Percentiles rank a stretch among this genome's conserved stretches.
phyloP scores from a whole-genome alignment of 30 jellyfish, hydroid and myxozoan species.

The Calvadosia cruxmelitensis region DNA sequence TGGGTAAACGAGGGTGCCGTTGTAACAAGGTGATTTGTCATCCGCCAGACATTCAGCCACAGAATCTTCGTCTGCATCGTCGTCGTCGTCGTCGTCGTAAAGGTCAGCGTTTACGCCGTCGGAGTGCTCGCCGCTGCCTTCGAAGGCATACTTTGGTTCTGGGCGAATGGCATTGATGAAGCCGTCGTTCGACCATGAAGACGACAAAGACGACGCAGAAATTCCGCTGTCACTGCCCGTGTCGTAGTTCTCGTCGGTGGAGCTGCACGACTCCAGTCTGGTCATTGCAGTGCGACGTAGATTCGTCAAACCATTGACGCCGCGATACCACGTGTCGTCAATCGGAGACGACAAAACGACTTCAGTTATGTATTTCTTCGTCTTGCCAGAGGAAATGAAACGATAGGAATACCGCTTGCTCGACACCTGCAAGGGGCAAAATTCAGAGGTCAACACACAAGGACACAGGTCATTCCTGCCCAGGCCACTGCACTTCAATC shows the following conservation, averaged over 20 bases:
- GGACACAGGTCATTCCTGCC: no score
- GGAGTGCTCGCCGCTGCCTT: no score
- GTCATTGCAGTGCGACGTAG: neutral
- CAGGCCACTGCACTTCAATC: no score
- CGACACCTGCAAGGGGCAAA: conserved; percentile 52
- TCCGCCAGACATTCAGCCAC: neutral
- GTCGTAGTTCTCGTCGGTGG: neutral
- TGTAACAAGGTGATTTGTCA: no score
- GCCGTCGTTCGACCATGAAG: neutral
- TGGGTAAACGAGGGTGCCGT: no score
- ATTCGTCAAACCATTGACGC: neutral
- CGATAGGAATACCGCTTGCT: conserved; percentile 50
- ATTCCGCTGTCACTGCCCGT: neutral
- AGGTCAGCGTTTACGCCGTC: neutral
- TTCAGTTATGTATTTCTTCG: conserved; percentile 28
- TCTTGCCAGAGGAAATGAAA: conserved; percentile 39
- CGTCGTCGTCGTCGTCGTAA: neutral
- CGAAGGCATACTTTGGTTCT: neutral
- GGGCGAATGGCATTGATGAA: neutral
- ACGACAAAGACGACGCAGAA: neutral
- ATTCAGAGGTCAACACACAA: no score
- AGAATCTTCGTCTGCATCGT: neutral
- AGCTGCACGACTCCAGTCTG: neutral
- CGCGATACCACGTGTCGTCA: neutral
- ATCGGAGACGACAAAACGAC: conserved; percentile 18